Percentiles rank a stretch among this genome's conserved stretches.
Conservation (phyloP, 1,140 invertebrate genomes). For the Condylostylus longicornis region DNA sequence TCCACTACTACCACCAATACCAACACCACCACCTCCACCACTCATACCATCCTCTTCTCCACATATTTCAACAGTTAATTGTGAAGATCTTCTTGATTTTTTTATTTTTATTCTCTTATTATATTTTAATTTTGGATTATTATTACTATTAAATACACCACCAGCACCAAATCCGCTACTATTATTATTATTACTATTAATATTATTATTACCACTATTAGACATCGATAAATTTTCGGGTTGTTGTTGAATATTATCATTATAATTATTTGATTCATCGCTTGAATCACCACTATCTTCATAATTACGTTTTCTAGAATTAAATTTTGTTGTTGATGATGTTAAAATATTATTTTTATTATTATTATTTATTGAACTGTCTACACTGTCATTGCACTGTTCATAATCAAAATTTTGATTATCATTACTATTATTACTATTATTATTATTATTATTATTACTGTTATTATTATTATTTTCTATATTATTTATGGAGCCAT, state of each 20-base stretch:
- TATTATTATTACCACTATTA: conserved; percentile 21
- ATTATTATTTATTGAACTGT: neutral
- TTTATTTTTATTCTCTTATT: conserved; percentile 37
- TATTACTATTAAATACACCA: no score
- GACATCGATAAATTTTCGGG: conserved; percentile 18
- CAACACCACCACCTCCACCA: neutral
- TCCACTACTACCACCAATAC: conserved; percentile 3
- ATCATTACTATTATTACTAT: conserved; percentile 10
- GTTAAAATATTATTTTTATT: neutral
- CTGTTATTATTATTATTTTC: conserved; percentile 8
- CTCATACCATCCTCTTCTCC: conserved; percentile 42
- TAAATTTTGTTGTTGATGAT: conserved; percentile 9
- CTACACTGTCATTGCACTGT: neutral
- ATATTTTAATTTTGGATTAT: conserved; percentile 29
- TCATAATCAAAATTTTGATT: neutral
- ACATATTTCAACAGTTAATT: conserved; percentile 54
- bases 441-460: conserved; percentile 10
- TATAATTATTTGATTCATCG: conserved; percentile 5
- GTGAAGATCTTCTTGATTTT: conserved; percentile 44
- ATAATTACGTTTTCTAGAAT: conserved; percentile 26
- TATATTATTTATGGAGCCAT: neutral
- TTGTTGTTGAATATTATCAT: conserved; percentile 17
- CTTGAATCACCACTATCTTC: conserved; percentile 13
- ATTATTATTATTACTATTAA: conserved; percentile 30
- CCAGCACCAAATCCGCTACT: conserved; percentile 23